Evolutionary conservation across 2,797 vertebrate species (phyloP).

Genomic region (Chanos chanos): DNA sequence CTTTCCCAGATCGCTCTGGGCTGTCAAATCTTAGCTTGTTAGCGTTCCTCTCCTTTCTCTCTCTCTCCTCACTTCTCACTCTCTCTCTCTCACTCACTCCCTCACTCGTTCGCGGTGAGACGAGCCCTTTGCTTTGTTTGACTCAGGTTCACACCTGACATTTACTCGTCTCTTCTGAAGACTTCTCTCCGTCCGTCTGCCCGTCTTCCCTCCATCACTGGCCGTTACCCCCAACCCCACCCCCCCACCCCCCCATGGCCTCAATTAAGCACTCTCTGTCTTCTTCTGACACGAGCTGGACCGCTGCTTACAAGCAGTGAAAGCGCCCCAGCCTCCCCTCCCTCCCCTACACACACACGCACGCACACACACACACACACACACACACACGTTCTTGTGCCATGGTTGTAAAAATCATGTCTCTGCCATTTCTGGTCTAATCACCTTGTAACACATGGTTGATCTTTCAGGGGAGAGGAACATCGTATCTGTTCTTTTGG

Average conservation of each 20-base stretch:
- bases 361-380: no score
- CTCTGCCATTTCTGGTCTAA: constrained; percentile 18
- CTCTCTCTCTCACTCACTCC: constrained; percentile 27
- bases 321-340: not conserved
- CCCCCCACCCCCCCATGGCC: constrained; percentile 2
- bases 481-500: not conserved
- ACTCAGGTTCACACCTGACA: constrained; percentile 24
- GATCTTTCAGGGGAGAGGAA: constrained; percentile 16
- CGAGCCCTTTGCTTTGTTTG: constrained; percentile 32
- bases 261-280: constrained; percentile 24
- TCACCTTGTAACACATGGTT: constrained; percentile 30
- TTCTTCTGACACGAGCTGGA: not conserved
- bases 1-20: not conserved
- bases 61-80: constrained; percentile 17
- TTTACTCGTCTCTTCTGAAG: constrained; percentile 37
- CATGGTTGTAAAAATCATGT: not conserved
- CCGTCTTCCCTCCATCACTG: constrained; percentile 9
- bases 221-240: constrained; percentile 13
- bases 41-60: not conserved
- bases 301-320: not conserved
- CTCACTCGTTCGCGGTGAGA: not conserved
- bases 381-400: no score
- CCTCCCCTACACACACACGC: not conserved
- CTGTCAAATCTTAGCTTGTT: not conserved
- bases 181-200: constrained; percentile 15